Base-by-base conservation (phyloP, 2,888 invertebrate genomes). In the Netelia fuscicornis region DNA sequence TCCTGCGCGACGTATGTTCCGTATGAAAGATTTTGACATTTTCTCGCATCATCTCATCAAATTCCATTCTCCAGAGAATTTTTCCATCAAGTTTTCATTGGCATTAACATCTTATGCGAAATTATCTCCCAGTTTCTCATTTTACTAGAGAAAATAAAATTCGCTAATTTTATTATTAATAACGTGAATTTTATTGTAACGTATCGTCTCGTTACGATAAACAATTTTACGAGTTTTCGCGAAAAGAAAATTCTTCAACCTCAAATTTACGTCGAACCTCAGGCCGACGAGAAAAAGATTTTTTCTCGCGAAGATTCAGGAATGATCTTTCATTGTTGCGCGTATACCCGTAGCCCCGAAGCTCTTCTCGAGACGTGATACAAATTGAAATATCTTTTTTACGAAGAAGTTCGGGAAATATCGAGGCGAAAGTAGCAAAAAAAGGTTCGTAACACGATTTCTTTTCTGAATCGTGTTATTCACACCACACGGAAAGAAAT, bases 11-110 rank as follows among this genome's bases (percentile, higher is more conserved):
- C 2, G 20, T 20, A 3, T 17, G 48, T 13, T 48, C 13, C 48
- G 17, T 58, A 58, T 20, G 20, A 17, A 2, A n/a, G 30, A 70
- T 6, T 2, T 13, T 8, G 58, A 30, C 54, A 54, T 70, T 54
- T 70, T 70, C 70, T 64, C 64, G 42, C 13, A 37, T 64, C 37
- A 37, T 64, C 64, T 37, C n/a, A n/a, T 64, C 5, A 64, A 37
- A 64, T 64, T 64, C 17, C 64, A n/a, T 37, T n/a, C 64, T 1
- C n/a, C 3, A 8, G 37, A 6, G 17, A 37, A 37, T 37, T 64
- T n/a, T 37, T 42, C 17, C 37, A 64, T n/a, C 30, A 64, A 64
- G n/a, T 64, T 64, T 64, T n/a, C 17, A n/a, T 30, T 8, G 11
- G 10, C 37, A 37, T 64, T 64, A 37, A 42, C 6, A 64, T 37